A percentile compares a stretch with the other conserved stretches of the same genome.
phyloP scores from a whole-genome alignment of 1,140 invertebrate species.

The Ceratosolen fusciceps region DNA sequence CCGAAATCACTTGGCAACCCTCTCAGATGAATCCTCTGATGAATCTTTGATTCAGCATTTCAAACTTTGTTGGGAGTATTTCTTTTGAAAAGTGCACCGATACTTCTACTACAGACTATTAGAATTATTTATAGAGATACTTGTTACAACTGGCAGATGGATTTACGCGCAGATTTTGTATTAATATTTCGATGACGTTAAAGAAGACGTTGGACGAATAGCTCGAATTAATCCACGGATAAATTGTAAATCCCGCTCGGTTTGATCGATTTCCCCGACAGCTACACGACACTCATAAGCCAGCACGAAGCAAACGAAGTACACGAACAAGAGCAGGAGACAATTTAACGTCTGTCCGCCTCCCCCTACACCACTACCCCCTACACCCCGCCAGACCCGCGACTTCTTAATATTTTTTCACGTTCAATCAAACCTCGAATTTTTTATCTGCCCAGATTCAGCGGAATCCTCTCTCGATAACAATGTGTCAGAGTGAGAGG shows the following conservation, averaged over 20 bases:
- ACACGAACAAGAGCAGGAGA: neutral
- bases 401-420: neutral
- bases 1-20: no score
- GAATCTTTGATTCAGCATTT: no score
- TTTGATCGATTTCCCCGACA: neutral
- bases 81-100: no score
- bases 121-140: no score
- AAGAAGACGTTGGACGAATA: neutral
- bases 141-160: no score
- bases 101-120: no score
- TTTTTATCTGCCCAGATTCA: constrained; percentile 6
- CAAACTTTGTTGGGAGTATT: no score
- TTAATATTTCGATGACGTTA: neutral
- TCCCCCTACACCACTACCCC: neutral
- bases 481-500: neutral
- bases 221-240: neutral
- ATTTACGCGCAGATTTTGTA: no score
- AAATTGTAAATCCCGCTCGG: neutral
- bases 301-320: neutral
- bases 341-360: neutral
- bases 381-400: neutral
- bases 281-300: neutral
- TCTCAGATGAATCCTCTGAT: no score
- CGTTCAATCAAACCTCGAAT: neutral
- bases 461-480: constrained; percentile 4